Evolutionary conservation across 2,888 invertebrate genomes (phyloP), one percentile per base, ranked within the genome.

Genomic region (Druceiella hillmani): DNA sequence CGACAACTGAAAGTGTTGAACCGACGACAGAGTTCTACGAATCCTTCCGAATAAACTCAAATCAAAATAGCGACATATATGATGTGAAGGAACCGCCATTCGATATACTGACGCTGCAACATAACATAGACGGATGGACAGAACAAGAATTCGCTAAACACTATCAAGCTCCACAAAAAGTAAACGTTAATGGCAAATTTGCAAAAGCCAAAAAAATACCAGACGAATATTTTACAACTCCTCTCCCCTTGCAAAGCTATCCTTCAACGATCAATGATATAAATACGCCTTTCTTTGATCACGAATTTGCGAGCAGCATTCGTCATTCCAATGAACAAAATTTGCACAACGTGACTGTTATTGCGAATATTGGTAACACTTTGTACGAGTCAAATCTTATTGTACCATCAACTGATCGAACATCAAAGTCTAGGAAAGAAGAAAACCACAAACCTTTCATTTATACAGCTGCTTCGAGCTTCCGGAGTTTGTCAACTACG

Each of bases 101-200:
- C 50, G 87, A 88, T 54, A 75, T 87, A 9, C 74, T 79, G 9
- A 78, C 80, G 53, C 63, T 89, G 22, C 88, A 88, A 55, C 84
- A 86, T 49, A 87, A 84, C 49, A 89, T 89, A 38, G 87, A 89
- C 51, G 82, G 83, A 45, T 89, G 89, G 89, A 89, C 88, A 1
- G 81, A 81, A 50, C 81, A 83, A 62, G 81, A 82, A 50, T 86
- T 76, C 57, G 76, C 80, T 1, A 73, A 74, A 38, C 61, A 62
- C 43, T 59, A 64, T 40, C 71, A 68, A 45, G 50, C 63, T 10
- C 63, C 68, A 2, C 70, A 74, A 50, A 70, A 62, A 40, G 64
- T 69, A 3, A 75, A 75, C 27, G 73, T 68, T 1, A 74, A 64
- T 32, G 74, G 75, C 36, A 74, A 76, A 46, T 73, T 81, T 33